A percentile compares a stretch with the other conserved stretches of the same genome.
Evolutionary conservation across 2,888 invertebrate genomes (phyloP).

Genomic region (Drosophila bunnanda): DNA sequence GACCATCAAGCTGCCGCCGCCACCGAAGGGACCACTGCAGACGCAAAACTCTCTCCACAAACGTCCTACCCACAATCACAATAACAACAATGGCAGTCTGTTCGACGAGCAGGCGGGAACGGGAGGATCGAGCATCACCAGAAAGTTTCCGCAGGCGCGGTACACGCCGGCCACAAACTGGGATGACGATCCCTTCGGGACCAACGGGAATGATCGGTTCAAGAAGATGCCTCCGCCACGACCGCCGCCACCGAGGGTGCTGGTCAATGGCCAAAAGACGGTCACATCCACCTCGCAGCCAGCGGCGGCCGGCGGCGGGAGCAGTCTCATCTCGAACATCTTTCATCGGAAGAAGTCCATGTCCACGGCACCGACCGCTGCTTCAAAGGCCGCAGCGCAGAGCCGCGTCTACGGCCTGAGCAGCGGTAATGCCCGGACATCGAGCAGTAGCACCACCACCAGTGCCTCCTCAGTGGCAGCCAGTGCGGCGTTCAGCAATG

Average conservation of each 20-base stretch:
- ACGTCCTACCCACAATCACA: slow-evolving; percentile 44
- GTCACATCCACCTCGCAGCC: slow-evolving; percentile 31
- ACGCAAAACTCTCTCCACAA: slow-evolving; percentile 38
- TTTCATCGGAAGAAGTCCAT: slow-evolving; percentile 82
- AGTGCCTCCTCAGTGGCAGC: slow-evolving; percentile 18
- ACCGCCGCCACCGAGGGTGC: slow-evolving; percentile 83
- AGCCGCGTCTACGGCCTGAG: slow-evolving; percentile 79
- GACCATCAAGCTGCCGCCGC: slow-evolving; percentile 83
- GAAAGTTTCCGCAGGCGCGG: slow-evolving; percentile 83
- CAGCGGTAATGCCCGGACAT: slow-evolving; percentile 64
- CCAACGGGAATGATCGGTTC: slow-evolving; percentile 55
- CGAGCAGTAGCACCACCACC: slow-evolving; percentile 11
- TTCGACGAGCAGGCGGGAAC: slow-evolving; percentile 49
- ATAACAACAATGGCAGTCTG: slow-evolving; percentile 35
- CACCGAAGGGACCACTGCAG: slow-evolving; percentile 76
- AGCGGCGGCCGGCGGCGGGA: slow-evolving; percentile 27
- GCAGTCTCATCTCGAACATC: slow-evolving; percentile 80
- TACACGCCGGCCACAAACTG: slow-evolving; percentile 84
- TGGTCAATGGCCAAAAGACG: slow-evolving; percentile 64
- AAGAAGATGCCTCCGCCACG: slow-evolving; percentile 84
- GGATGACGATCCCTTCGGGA: slow-evolving; percentile 82
- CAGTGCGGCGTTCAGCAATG: slow-evolving; percentile 37
- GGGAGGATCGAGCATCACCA: slow-evolving; percentile 75
- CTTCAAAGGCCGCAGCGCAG: slow-evolving; percentile 66
- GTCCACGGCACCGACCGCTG: slow-evolving; percentile 58